Conservation (phyloP, 2,113 vertebrate genomes). For the Clarias magur region DNA sequence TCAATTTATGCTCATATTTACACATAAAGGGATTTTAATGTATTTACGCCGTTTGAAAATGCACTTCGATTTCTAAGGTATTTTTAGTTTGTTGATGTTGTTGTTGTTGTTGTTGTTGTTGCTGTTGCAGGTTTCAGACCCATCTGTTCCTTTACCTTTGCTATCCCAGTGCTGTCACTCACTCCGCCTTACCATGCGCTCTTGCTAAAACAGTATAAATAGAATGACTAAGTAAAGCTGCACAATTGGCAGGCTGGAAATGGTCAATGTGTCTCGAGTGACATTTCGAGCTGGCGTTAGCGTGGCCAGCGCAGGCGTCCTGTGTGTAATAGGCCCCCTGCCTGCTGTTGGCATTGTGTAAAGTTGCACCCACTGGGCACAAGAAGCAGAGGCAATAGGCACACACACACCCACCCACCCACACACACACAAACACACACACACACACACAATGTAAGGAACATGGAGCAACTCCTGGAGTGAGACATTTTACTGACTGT, state of each 20-base stretch:
- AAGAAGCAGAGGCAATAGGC: conserved; percentile 32
- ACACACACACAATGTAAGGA: conserved; percentile 31
- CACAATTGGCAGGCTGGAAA: conserved; percentile 53
- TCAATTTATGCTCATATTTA: conserved; percentile 74
- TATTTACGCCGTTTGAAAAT: conserved; percentile 70
- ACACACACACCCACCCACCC: conserved; percentile 3
- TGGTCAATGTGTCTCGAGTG: conserved; percentile 58
- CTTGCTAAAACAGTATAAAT: conserved; percentile 60
- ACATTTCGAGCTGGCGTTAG: conserved; percentile 65
- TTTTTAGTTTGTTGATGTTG: neutral
- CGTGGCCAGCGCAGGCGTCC: conserved; percentile 57
- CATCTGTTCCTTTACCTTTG: conserved; percentile 62
- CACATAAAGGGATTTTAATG: conserved; percentile 74
- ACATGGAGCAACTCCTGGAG: conserved; percentile 58
- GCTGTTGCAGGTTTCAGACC: conserved; percentile 27
- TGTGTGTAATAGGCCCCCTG: conserved; percentile 54
- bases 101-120: neutral
- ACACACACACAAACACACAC: conserved; percentile 17
- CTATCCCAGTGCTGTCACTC: conserved; percentile 62
- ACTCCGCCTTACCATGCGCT: conserved; percentile 64
- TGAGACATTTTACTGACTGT: conserved; percentile 68
- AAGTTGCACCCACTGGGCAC: conserved; percentile 40
- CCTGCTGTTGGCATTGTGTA: conserved; percentile 41
- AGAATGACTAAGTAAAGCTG: conserved; percentile 56
- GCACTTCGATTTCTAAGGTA: conserved; percentile 48